phyloP scores from a whole-genome alignment of 1,140 invertebrate species.

The Drosophila melanica region DNA sequence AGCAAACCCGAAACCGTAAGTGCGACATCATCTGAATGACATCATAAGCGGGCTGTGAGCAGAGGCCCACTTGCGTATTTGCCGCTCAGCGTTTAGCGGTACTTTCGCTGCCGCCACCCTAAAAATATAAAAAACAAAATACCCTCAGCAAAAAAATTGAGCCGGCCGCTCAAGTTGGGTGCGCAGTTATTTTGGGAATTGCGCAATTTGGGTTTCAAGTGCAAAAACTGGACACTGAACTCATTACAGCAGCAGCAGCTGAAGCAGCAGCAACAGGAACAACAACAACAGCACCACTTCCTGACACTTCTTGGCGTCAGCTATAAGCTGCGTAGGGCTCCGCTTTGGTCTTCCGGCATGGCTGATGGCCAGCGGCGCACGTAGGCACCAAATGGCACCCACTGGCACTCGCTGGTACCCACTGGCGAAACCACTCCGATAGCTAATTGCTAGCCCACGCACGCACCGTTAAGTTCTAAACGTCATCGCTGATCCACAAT shows the following conservation, averaged over 20 bases:
- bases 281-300: constrained; percentile 13
- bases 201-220: constrained; percentile 81
- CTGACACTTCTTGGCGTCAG: constrained; percentile 9
- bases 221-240: constrained; percentile 77
- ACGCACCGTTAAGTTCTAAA: constrained; percentile 26
- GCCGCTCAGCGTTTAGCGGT: constrained; percentile 56
- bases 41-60: constrained; percentile 45
- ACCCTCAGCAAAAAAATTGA: constrained; percentile 10
- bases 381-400: constrained; percentile 34
- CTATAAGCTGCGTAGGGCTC: constrained; percentile 38
- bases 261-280: constrained; percentile 8
- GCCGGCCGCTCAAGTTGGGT: constrained; percentile 12
- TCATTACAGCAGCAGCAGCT: constrained; percentile 27
- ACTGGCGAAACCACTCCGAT: neutral
- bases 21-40: constrained; percentile 38
- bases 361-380: constrained; percentile 45
- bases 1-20: neutral
- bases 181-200: constrained; percentile 67
- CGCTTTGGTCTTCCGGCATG: constrained; percentile 56
- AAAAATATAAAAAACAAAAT: constrained; percentile 50
- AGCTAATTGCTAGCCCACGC: constrained; percentile 37
- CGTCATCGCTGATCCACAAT: constrained; percentile 18
- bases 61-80: constrained; percentile 55
- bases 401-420: constrained; percentile 13
- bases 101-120: constrained; percentile 45